These are phyloP conservation scores for Cyprinodon tularosa DNA, from an alignment of 2,113 vertebrate species.

Conservation along the genomic window DNA sequence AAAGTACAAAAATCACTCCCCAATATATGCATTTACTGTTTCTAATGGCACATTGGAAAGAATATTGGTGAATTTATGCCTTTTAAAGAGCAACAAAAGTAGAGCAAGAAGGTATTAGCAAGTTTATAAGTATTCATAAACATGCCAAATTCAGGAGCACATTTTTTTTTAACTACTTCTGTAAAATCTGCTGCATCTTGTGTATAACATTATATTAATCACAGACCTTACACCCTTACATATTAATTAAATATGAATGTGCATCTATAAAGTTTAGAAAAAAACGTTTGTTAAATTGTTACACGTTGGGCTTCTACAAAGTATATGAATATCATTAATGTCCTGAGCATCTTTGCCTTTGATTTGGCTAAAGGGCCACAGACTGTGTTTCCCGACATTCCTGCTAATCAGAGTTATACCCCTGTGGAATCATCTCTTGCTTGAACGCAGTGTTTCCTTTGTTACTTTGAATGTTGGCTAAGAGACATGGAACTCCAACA, in stretches of 20 bases:
- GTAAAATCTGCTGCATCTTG: background rate
- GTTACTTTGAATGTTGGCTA: background rate
- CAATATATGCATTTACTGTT: background rate
- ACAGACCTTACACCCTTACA: background rate
- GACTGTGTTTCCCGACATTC: no score
- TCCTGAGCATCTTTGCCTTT: background rate
- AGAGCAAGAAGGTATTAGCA: background rate
- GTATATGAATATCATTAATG: background rate
- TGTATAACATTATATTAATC: background rate
- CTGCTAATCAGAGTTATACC: background rate
- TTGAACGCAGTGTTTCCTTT: background rate
- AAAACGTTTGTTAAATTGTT: background rate
- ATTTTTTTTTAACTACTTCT: background rate
- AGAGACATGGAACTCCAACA: no score
- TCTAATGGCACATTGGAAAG: background rate
- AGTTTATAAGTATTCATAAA: no score
- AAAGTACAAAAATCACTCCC: no score
- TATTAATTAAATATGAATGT: background rate
- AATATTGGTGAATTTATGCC: background rate
- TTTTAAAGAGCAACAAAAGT: background rate
- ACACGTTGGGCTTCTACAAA: background rate
- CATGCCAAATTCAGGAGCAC: background rate
- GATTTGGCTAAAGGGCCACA: no score
- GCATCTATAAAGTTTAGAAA: background rate
- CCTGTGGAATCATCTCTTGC: background rate